Evolutionary conservation across 2,797 vertebrate species (phyloP).

Genomic region (Phrynocephalus forsythii): DNA sequence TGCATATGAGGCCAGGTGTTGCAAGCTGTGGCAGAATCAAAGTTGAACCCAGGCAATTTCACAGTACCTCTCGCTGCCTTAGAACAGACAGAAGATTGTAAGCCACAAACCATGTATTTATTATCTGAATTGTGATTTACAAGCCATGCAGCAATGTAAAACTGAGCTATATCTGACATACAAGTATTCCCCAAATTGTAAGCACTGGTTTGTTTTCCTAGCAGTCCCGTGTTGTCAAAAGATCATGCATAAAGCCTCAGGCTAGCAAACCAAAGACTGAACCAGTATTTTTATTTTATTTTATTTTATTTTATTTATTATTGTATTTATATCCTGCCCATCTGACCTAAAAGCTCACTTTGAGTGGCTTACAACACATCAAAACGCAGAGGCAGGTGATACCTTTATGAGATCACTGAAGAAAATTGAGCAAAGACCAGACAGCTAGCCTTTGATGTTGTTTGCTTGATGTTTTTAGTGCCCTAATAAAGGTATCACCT

Average conservation of each 20-base stretch:
- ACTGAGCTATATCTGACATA: constrained; percentile 10
- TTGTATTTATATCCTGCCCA: no score
- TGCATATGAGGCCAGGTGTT: not conserved
- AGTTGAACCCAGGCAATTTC: not conserved
- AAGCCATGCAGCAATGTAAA: constrained; percentile 1
- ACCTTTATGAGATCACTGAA: not conserved
- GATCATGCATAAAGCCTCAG: not conserved
- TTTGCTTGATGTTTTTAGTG: no score
- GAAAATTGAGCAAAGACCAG: not conserved
- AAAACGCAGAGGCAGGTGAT: not conserved
- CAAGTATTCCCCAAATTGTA: no score
- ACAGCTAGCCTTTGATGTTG: no score
- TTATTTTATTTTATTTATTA: no score
- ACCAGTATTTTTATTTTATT: no score
- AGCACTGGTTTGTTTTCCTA: constrained; percentile 23
- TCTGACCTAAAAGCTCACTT: no score
- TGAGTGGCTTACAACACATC: no score
- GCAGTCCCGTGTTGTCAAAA: constrained; percentile 13
- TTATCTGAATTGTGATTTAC: no score
- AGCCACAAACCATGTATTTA: not conserved
- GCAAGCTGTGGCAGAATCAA: not conserved
- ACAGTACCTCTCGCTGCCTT: not conserved
- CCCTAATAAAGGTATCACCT: no score
- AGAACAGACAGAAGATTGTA: not conserved
- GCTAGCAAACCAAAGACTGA: not conserved